Percentiles rank a stretch among this genome's conserved stretches.
Evolutionary conservation across 2,113 vertebrate species (phyloP).

Genomic region (Otocyon megalotis): DNA sequence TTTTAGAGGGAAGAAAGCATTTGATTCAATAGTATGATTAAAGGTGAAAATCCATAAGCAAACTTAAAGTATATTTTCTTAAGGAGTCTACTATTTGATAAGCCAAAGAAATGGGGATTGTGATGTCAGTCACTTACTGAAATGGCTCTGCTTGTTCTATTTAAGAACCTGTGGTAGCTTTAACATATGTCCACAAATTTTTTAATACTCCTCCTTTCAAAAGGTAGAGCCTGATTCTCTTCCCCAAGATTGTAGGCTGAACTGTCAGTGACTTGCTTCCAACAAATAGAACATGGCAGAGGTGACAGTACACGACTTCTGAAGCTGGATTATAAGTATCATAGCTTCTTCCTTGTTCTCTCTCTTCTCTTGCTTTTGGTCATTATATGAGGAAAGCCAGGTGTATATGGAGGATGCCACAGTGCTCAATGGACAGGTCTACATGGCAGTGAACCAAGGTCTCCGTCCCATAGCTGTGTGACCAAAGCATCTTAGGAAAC

Average conservation of each 20-base stretch:
- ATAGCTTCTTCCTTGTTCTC: not conserved
- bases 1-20: not conserved
- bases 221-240: not conserved
- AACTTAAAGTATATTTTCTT: not conserved
- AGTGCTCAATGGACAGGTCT: not conserved
- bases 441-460: not conserved
- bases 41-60: not conserved
- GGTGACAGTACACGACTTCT: not conserved
- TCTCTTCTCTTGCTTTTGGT: not conserved
- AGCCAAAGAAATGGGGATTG: not conserved
- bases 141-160: not conserved
- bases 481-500: not conserved
- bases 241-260: not conserved
- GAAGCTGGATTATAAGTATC: not conserved
- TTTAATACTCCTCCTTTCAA: not conserved
- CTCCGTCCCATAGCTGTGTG: not conserved
- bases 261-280: conserved; percentile 17
- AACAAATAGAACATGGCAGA: not conserved
- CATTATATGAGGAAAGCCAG: not conserved
- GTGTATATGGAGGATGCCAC: not conserved
- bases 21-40: not conserved
- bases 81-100: not conserved
- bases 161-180: not conserved
- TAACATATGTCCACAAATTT: not conserved
- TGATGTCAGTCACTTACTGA: not conserved